Base-by-base conservation (phyloP, 2,113 vertebrate genomes). In the Pangasianodon hypophthalmus region DNA sequence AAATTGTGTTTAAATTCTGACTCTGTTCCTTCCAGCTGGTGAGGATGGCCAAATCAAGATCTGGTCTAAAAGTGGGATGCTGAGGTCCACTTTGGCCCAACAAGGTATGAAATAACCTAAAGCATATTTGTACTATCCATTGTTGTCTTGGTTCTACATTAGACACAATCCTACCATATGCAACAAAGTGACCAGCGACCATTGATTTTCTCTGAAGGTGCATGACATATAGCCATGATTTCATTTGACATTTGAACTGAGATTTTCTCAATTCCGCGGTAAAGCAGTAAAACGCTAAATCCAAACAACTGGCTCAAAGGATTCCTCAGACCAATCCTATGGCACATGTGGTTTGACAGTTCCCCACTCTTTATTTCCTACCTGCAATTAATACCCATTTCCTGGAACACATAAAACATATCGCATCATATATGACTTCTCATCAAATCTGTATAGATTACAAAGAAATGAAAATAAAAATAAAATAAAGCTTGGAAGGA, bases 11-110 rank as follows among this genome's bases (percentile, higher is more conserved):
- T 21, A 44, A 32, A 50, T 88, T 46, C 50, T 91, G 0, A 60
- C 29, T 80, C 86, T 90, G 24, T 92, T 90, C 93, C 88, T 71
- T 93, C 54, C 91, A 99, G 98, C 94, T 95, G 98, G 98, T 93
- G 98, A 99, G 95, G 98, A 99, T 93, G 98, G 98, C 19, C 98
- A 98, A 95, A 96, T 99, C 91, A 99, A 99, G 96, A 98, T 99
- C 93, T 99, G 98, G 98, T 99, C 98, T 73, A 99, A 98, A 94
- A 98, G 95, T 93, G 98, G 98, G 69, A 99, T 99, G 98, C 95
- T 99, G 90, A 97, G 98, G 92, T 99, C 98, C 58, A 99, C 97
- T 54, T 94, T 99, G 87, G 96, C 96, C 91, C 98, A 97, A 90
- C 98, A 98, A 96, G 98, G 98, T 99, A 96, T 93, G 92, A 46